Base-by-base conservation (phyloP, 2,113 vertebrate genomes). In the Zapus hudsonius region DNA sequence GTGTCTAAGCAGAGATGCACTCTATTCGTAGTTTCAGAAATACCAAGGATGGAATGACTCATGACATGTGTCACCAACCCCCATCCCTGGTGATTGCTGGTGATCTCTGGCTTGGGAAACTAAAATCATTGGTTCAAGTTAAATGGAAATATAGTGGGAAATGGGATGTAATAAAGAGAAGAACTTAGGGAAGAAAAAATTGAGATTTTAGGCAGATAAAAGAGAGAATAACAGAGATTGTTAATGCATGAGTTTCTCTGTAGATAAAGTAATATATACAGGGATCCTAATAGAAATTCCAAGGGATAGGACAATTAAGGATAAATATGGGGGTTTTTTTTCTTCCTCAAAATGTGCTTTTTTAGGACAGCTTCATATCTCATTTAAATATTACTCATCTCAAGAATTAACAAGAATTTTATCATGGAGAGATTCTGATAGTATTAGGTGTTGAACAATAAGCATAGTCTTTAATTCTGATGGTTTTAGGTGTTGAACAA, bases 11-110 rank as follows among this genome's bases (percentile, higher is more conserved):
- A 47, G 70, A 89, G 29, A 80, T 59, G 67, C 91, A 78, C 81
- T 74, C 95, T 95, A 79, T 70, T 42, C 78, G 55, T 66, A 64
- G 69, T 47, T 89, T 72, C 87, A 86, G 75, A 95, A 94, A 87
- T 63, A 69, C 29, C 79, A 76, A 86, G 40, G n/a, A 1, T 31
- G 73, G 87, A 89, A 40, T 85, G 93, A 90, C 70, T 93, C 69
- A 86, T 79, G 59, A 67, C 29, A 57, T n/a, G 63, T 63, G 63
- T 63, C 83, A 75, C 36, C 64, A 75, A 72, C 75, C 29, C 63
- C 36, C 70, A 75, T 20, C 69, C 38, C 52, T 7, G 11, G 66
- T 0, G 23, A 27, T 70, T 23, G 27, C 27, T 73, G 52, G 72
- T 0, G 23, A 27, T 70, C 27, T 27, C 27, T 73, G 52, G 72